A percentile compares a stretch with the other conserved stretches of the same genome.
Conservation (phyloP, 35 echinoderm and acorn worm species). For the Heliocidaris tuberculata region DNA sequence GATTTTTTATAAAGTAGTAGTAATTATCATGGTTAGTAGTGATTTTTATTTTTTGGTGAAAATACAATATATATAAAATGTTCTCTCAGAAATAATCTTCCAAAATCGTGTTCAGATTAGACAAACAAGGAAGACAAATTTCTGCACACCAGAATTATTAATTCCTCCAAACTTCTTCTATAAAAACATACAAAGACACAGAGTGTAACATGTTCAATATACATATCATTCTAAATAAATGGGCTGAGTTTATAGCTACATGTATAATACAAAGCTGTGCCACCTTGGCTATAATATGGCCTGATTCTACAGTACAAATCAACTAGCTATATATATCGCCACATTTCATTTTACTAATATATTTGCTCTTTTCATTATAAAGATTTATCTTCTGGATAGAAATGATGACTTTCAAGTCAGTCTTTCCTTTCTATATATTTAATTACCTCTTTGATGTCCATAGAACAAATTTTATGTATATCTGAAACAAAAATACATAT, state of each 20-base stretch:
- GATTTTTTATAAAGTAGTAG: not conserved
- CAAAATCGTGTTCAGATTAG: conserved; percentile 8
- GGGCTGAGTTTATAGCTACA: not conserved
- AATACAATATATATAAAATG: conserved; percentile 41
- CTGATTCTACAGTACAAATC: not conserved
- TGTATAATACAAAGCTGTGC: conserved; percentile 27
- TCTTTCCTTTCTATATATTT: too few species aligned
- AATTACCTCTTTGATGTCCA: too few species aligned
- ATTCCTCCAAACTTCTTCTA: conserved; percentile 14
- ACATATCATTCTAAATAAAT: conserved; percentile 32
- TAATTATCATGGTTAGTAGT: not conserved
- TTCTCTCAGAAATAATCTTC: conserved; percentile 31
- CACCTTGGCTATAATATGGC: not conserved
- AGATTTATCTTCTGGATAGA: not conserved
- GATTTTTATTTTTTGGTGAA: not conserved
- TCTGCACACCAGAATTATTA: conserved; percentile 30
- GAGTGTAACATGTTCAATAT: conserved; percentile 20
- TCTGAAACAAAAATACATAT: too few species aligned
- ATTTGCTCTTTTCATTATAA: not conserved
- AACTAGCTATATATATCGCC: conserved; percentile 14
- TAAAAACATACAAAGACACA: conserved; percentile 39
- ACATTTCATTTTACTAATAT: not conserved
- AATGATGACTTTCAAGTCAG: not conserved
- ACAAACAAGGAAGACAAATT: conserved; percentile 20
- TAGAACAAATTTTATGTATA: too few species aligned